Evolutionary conservation across 2,888 invertebrate genomes (phyloP).

Genomic region (Clusia tigrina): DNA sequence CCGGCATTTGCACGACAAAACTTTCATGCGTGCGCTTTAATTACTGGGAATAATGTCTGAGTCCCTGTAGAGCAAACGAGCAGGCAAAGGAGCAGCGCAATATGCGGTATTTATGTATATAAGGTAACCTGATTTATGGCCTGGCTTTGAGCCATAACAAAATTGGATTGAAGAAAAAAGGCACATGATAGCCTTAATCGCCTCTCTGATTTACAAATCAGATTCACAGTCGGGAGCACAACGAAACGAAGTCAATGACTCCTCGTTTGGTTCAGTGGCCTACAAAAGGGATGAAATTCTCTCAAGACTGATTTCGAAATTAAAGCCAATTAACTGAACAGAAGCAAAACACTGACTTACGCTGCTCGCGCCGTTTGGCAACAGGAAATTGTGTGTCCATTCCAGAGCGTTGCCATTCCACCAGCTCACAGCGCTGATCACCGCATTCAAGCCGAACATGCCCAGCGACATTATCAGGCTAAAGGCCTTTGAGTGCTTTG

Average conservation of each 20-base stretch:
- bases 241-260: not conserved
- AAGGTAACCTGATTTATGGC: too few species aligned
- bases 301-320: not conserved
- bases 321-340: conserved; percentile 26
- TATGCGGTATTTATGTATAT: too few species aligned
- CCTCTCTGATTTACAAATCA: too few species aligned
- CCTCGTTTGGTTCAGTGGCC: conserved; percentile 49
- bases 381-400: conserved; percentile 59
- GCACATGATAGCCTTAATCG: too few species aligned
- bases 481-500: conserved; percentile 63
- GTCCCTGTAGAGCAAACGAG: too few species aligned
- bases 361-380: conserved; percentile 61
- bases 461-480: conserved; percentile 62
- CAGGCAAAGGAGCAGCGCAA: too few species aligned
- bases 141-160: too few species aligned
- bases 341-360: conserved; percentile 58
- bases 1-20: too few species aligned
- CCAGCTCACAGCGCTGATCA: conserved; percentile 60
- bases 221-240: too few species aligned
- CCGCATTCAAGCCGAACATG: conserved; percentile 61
- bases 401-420: conserved; percentile 57
- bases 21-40: too few species aligned
- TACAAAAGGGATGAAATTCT: conserved; percentile 35
- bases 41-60: too few species aligned
- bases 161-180: too few species aligned